phyloP scores from a whole-genome alignment of 2,888 invertebrate genomes.

The Athalia circularis region DNA sequence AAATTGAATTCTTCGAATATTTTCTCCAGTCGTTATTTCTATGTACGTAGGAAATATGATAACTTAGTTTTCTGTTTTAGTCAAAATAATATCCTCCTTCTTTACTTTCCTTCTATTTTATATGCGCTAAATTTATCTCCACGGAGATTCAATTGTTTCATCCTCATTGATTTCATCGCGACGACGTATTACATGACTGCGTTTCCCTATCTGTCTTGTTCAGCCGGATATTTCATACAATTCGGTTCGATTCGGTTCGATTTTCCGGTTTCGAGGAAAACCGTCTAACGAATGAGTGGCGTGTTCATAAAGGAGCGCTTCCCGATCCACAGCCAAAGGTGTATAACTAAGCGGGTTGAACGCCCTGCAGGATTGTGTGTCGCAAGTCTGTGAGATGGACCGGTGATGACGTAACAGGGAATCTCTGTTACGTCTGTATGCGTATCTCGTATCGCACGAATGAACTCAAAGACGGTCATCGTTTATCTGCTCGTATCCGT shows the following conservation, averaged over 20 bases:
- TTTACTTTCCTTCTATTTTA: no score
- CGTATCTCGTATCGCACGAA: no score
- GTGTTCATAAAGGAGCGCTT: neutral
- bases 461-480: no score
- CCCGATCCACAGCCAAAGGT: conserved; percentile 6
- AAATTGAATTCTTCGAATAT: conserved; percentile 8
- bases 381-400: neutral
- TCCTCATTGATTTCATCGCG: neutral
- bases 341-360: neutral
- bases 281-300: neutral
- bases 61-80: neutral
- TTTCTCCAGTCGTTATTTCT: neutral
- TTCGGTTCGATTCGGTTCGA: neutral
- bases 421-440: no score
- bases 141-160: no score
- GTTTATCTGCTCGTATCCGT: no score
- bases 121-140: no score
- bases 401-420: neutral
- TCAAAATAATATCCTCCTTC: no score
- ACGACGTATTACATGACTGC: no score
- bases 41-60: neutral
- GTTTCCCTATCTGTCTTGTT: neutral
- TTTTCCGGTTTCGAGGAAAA: neutral
- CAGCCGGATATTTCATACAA: neutral
- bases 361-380: conserved; percentile 4